These are phyloP conservation scores for Drosophila kepulauana DNA, from an alignment of 1,140 invertebrate species.

Conservation along the genomic window DNA sequence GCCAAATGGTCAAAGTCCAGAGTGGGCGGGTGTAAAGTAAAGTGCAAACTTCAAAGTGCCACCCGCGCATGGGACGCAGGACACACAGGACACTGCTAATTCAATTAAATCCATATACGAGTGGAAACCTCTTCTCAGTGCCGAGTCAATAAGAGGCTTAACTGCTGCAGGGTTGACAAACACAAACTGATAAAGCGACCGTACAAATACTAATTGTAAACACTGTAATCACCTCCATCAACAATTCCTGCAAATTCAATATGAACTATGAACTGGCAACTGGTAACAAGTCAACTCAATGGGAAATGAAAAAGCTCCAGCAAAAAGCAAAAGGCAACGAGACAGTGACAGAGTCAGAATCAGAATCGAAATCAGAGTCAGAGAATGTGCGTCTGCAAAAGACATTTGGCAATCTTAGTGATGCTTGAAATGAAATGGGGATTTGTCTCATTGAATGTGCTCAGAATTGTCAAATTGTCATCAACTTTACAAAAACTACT, in stretches of 20 bases:
- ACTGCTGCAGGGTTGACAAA: conserved; percentile 35
- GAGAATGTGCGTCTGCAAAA: conserved; percentile 5
- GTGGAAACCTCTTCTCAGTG: background rate
- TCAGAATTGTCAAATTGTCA: conserved; percentile 9
- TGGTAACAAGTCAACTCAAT: conserved; percentile 5
- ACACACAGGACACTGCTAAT: conserved; percentile 68
- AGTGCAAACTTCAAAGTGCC: conserved; percentile 80
- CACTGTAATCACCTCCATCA: conserved; percentile 28
- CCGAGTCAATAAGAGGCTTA: conserved; percentile 42
- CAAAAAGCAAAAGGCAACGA: background rate
- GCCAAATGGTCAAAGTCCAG: background rate
- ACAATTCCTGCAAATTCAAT: conserved; percentile 25
- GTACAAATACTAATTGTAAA: conserved; percentile 51
- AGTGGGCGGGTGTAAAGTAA: conserved; percentile 62
- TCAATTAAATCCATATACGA: conserved; percentile 68
- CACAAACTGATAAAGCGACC: conserved; percentile 39
- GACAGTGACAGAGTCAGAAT: background rate
- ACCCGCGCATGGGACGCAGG: conserved; percentile 53
- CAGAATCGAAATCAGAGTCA: background rate
- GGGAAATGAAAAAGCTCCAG: background rate
- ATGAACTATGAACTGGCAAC: conserved; percentile 15
- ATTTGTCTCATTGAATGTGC: conserved; percentile 21
- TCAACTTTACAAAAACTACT: conserved; percentile 11
- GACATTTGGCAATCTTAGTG: conserved; percentile 15
- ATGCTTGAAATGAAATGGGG: conserved; percentile 25